Percentiles rank a stretch among this genome's conserved stretches.
Conservation (phyloP, 2,113 vertebrate species). For the Dicaeum eximium region DNA sequence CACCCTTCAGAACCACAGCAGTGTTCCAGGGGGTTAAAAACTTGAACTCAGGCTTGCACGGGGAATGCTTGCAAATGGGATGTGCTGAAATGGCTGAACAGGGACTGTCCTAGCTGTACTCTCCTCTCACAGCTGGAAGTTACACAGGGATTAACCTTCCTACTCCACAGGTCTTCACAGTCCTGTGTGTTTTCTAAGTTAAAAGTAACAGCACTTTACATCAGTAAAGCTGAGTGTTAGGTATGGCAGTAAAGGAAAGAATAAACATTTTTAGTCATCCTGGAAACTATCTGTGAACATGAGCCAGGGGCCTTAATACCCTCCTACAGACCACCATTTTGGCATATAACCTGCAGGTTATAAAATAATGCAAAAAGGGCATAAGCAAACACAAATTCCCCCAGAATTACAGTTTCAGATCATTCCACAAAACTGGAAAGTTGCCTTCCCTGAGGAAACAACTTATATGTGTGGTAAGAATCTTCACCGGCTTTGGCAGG, state of each 20-base stretch:
- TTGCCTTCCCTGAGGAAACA: neutral
- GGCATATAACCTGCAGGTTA: neutral
- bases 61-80: neutral
- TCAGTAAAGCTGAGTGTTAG: neutral
- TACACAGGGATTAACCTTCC: neutral
- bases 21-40: neutral
- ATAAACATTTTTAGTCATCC: neutral
- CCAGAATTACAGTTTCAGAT: neutral
- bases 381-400: neutral
- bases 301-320: neutral
- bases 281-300: neutral
- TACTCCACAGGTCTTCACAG: neutral
- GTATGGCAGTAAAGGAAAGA: neutral
- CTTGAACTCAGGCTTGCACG: neutral
- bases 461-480: neutral
- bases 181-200: neutral
- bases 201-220: neutral
- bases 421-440: neutral
- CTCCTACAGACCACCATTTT: neutral
- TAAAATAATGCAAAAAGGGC: neutral
- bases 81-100: neutral
- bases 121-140: neutral
- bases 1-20: neutral
- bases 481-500: neutral
- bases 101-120: accelerated